Conservation (phyloP, 2,797 vertebrate genomes). For the Mormyrops attenuatus region DNA sequence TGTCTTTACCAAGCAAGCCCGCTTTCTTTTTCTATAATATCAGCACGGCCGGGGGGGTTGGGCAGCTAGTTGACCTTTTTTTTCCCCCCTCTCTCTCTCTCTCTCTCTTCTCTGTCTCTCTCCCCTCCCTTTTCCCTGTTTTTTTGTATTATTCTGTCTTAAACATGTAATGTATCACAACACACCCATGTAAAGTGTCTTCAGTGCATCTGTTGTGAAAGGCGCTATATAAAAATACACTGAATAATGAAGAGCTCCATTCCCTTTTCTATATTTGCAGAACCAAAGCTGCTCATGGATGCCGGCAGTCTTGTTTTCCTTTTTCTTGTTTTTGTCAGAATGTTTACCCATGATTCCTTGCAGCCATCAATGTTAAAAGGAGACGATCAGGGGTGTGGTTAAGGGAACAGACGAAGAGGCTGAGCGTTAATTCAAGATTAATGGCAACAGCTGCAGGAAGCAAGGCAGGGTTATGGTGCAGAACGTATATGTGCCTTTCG, state of each 20-base stretch:
- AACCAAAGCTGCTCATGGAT: neutral
- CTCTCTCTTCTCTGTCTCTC: neutral
- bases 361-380: slow-evolving; percentile 37
- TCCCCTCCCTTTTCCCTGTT: neutral
- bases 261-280: neutral
- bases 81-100: neutral
- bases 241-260: neutral
- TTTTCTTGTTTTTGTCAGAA: neutral
- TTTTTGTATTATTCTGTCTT: neutral
- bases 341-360: neutral
- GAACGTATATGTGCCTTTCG: slow-evolving; percentile 38
- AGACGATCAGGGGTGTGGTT: neutral
- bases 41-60: neutral
- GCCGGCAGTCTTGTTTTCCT: neutral
- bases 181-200: neutral
- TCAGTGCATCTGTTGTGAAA: neutral
- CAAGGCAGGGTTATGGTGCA: slow-evolving; percentile 54
- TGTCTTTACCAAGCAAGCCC: neutral
- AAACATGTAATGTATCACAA: neutral
- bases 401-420: slow-evolving; percentile 29
- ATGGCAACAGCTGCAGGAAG: slow-evolving; percentile 49
- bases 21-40: neutral
- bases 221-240: neutral
- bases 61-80: neutral
- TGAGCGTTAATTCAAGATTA: slow-evolving; percentile 59